Base-by-base conservation (phyloP, 2,888 invertebrate genomes). In the Mimumesa dahlbomi region DNA sequence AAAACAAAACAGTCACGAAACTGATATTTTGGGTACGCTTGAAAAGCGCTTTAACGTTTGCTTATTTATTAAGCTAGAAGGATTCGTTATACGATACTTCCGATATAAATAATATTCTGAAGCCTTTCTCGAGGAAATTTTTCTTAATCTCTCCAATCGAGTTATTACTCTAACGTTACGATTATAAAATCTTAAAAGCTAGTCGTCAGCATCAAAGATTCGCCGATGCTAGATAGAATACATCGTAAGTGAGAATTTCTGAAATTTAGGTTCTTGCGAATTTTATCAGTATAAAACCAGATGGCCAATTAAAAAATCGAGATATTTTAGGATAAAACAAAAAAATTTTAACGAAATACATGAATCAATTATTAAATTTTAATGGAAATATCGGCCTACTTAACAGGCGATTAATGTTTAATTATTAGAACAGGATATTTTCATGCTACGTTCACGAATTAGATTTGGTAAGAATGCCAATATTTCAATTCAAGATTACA, bases 1-100 rank as follows among this genome's bases (percentile, higher is more conserved):
- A 36, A 40, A 68, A 43, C 53, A 25, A 25, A 38, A 36, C 57
- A 61, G 29, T 61, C 36, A 64, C 53, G 14, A 31, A 45, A 57
- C n/a, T 31, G 63, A 75, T 77, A 81, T 77, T 77, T 79, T 79
- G 40, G 53, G 61, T 77, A 79, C 45, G 63, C 75, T 75, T 71
- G 6, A 43, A 62, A 54, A 42, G 54, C 58, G 59, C 64, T 81
- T 81, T 73, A 70, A 65, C 31, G 63, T 69, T 59, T 22, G 56
- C 50, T 59, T 59, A 57, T 43, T 36, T 54, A 59, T 68, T 29
- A 43, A 66, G 29, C 34, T 67, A 63, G 50, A 52, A 46, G 45
- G 43, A 46, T 63, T 54, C 62, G 50, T 61, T 43, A 64, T 40
- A 25, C 38, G 34, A 58, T 52, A 62, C 52, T 69, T 62, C 34